A percentile compares a stretch with the other conserved stretches of the same genome.
These are phyloP conservation scores for Synanthedon myopaeformis DNA, from an alignment of 2,888 invertebrate genomes.

Conservation along the genomic window DNA sequence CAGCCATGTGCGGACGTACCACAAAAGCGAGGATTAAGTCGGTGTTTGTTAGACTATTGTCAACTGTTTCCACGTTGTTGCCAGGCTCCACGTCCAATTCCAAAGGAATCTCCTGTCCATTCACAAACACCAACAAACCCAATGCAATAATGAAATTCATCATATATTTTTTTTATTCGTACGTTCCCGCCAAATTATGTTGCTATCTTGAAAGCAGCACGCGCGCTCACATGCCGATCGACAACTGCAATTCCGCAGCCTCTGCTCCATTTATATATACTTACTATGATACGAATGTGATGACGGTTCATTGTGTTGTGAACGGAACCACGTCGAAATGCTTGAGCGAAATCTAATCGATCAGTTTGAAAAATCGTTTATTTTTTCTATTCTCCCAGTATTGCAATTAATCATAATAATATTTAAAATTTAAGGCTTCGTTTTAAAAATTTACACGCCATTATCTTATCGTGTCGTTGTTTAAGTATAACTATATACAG, in stretches of 20 bases:
- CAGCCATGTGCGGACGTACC: conserved; percentile 32
- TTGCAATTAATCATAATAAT: too few relatives aligned
- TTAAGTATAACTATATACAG: background rate
- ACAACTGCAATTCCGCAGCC: conserved; percentile 53
- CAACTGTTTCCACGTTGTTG: conserved; percentile 15
- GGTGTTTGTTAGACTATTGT: conserved; percentile 29
- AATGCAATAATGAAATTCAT: conserved; percentile 7
- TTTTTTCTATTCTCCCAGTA: too few relatives aligned
- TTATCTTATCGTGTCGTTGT: too few relatives aligned
- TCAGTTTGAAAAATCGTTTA: too few relatives aligned
- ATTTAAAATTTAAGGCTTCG: too few relatives aligned
- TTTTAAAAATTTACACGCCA: too few relatives aligned
- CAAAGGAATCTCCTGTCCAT: conserved; percentile 17
- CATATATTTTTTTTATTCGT: background rate
- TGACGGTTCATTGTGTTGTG: background rate
- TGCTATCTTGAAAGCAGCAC: conserved; percentile 12
- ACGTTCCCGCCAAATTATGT: conserved; percentile 18
- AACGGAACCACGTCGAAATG: background rate
- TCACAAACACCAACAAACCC: conserved; percentile 12
- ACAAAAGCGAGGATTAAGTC: conserved; percentile 42
- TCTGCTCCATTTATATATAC: conserved; percentile 55
- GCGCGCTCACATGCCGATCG: conserved; percentile 50
- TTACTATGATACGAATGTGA: too few relatives aligned
- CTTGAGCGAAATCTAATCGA: too few relatives aligned
- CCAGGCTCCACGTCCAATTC: conserved; percentile 22